These are phyloP conservation scores for Sylvietta virens DNA, from an alignment of 2,113 vertebrate genomes.

Conservation along the genomic window DNA sequence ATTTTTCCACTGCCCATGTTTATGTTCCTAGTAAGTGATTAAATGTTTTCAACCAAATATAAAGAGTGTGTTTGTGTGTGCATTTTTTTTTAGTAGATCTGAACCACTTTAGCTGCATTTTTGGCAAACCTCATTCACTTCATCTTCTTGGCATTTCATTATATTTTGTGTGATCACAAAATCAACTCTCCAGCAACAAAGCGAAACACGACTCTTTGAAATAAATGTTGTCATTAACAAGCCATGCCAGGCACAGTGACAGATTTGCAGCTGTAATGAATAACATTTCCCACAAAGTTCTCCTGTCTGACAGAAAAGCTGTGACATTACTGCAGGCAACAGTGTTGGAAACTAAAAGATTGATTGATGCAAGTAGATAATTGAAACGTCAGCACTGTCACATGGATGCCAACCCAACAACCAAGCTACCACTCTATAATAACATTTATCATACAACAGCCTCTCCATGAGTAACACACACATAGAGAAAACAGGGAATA, in stretches of 20 bases:
- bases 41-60: slow-evolving; percentile 37
- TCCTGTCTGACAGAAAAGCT: slow-evolving; percentile 79
- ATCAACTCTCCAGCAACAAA: slow-evolving; percentile 80
- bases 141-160: slow-evolving; percentile 82
- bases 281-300: slow-evolving; percentile 80
- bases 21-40: not conserved
- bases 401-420: slow-evolving; percentile 65
- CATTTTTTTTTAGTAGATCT: slow-evolving; percentile 60
- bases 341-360: slow-evolving; percentile 72
- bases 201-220: slow-evolving; percentile 76
- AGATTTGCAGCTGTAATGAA: slow-evolving; percentile 85
- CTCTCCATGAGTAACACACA: slow-evolving; percentile 17
- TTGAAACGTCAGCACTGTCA: slow-evolving; percentile 77
- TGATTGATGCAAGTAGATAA: slow-evolving; percentile 80
- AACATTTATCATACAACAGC: slow-evolving; percentile 68
- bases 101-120: slow-evolving; percentile 72
- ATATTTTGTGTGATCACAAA: slow-evolving; percentile 78
- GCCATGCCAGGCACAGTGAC: slow-evolving; percentile 74
- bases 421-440: slow-evolving; percentile 50
- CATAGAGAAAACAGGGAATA: slow-evolving; percentile 4
- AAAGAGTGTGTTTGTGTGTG: not conserved
- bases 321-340: slow-evolving; percentile 79
- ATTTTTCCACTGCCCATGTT: not conserved
- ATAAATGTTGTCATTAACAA: slow-evolving; percentile 86
- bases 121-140: slow-evolving; percentile 79